phyloP scores from a whole-genome alignment of 2,888 invertebrate genomes.

The Chromoteleia sp. region DNA sequence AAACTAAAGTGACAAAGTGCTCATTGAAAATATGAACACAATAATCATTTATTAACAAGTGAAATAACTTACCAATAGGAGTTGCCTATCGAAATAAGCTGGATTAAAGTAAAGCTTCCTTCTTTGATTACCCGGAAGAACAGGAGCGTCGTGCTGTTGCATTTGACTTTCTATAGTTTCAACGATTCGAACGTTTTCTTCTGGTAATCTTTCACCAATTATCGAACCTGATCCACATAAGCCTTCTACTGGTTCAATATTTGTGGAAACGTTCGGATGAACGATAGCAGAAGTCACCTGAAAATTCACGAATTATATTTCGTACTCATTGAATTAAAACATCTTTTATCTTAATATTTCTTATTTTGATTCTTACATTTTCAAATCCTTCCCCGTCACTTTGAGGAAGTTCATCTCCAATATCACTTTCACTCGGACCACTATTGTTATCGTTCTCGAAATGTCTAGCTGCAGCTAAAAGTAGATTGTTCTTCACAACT shows the following conservation, averaged over 20 bases:
- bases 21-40: too few species aligned
- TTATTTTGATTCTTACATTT: conserved; percentile 72
- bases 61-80: conserved; percentile 89
- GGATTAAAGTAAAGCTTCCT: conserved; percentile 95
- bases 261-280: conserved; percentile 86
- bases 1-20: too few species aligned
- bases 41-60: background rate
- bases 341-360: too few species aligned
- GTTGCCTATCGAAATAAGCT: conserved; percentile 95
- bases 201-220: conserved; percentile 89
- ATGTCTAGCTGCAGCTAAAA: conserved; percentile 88
- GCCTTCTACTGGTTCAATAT: conserved; percentile 81
- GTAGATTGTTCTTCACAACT: conserved; percentile 91
- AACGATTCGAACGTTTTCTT: conserved; percentile 93
- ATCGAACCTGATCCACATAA: conserved; percentile 80
- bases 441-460: conserved; percentile 84
- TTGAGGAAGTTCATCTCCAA: conserved; percentile 78
- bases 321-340: background rate
- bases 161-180: conserved; percentile 89
- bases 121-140: conserved; percentile 88
- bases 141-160: conserved; percentile 80
- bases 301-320: conserved; percentile 76
- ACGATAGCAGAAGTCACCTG: conserved; percentile 90
- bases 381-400: conserved; percentile 80
- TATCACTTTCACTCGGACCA: conserved; percentile 78